phyloP scores from a whole-genome alignment of 2,888 invertebrate genomes.

The Torymus auratus region DNA sequence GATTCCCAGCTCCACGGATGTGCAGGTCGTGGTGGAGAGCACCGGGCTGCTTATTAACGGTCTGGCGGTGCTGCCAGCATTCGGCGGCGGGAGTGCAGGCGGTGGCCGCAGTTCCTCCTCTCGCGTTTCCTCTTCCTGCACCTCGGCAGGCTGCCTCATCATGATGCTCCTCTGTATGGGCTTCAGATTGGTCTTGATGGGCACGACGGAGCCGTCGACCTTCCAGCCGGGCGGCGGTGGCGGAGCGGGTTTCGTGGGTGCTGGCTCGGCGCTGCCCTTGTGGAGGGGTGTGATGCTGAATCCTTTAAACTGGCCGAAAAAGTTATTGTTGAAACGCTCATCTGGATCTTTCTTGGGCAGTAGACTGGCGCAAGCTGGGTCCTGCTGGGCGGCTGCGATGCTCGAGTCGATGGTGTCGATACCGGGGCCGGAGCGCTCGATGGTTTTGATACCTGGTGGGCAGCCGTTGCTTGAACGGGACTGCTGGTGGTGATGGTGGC shows the following conservation, averaged over 20 bases:
- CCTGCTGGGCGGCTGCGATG: conserved; percentile 61
- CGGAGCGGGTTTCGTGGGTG: conserved; percentile 68
- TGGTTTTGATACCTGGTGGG: conserved; percentile 65
- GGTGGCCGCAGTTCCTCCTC: conserved; percentile 61
- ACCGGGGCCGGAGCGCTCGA: conserved; percentile 71
- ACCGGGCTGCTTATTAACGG: conserved; percentile 90
- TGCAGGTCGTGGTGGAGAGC: conserved; percentile 88
- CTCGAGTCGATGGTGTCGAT: conserved; percentile 74
- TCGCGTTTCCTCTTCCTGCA: background rate
- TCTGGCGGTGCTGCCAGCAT: conserved; percentile 81
- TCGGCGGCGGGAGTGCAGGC: conserved; percentile 82
- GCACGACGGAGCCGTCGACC: conserved; percentile 59
- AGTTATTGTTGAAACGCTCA: conserved; percentile 79
- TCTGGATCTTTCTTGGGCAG: conserved; percentile 71
- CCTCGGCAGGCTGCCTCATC: conserved; percentile 56
- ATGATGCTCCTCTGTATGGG: conserved; percentile 64
- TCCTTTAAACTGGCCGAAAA: conserved; percentile 92
- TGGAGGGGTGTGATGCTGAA: conserved; percentile 86
- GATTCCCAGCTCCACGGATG: conserved; percentile 82
- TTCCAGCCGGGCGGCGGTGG: conserved; percentile 68
- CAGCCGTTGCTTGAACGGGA: background rate
- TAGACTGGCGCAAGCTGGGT: conserved; percentile 74
- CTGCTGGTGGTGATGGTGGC: conserved; percentile 63
- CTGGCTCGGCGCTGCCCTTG: conserved; percentile 70
- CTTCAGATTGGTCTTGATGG: conserved; percentile 71